Percentiles rank a stretch among this genome's conserved stretches.
Conservation (phyloP, 2,797 vertebrate species). For the Spizella passerina region DNA sequence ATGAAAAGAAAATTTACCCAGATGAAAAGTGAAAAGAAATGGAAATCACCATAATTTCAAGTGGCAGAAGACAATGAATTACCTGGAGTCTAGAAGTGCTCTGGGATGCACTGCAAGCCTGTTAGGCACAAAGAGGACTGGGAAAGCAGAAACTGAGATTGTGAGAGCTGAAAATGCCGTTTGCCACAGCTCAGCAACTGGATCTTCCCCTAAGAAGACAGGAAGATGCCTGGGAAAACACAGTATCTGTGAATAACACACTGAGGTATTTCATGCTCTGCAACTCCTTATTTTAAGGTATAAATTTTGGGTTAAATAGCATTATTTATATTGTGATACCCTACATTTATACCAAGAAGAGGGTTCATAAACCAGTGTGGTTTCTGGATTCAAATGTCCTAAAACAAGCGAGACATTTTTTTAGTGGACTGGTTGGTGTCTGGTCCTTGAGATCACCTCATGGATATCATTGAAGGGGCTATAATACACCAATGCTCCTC, state of each 20-base stretch:
- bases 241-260: background rate
- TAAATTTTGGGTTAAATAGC: background rate
- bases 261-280: background rate
- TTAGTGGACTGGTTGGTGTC: background rate
- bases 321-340: background rate
- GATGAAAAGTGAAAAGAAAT: background rate
- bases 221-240: background rate
- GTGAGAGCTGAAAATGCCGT: background rate
- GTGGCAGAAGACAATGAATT: background rate
- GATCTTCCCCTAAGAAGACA: background rate
- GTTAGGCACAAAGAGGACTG: background rate
- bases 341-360: background rate
- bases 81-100: background rate
- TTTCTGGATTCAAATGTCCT: background rate
- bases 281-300: background rate
- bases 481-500: background rate
- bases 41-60: background rate
- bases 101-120: background rate
- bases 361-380: background rate
- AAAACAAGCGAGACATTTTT: background rate
- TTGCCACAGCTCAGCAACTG: background rate
- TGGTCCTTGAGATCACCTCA: background rate
- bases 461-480: background rate
- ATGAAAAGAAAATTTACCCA: background rate
- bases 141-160: background rate